Evolutionary conservation across 2,888 invertebrate genomes (phyloP).

Genomic region (Melitaea athalia): DNA sequence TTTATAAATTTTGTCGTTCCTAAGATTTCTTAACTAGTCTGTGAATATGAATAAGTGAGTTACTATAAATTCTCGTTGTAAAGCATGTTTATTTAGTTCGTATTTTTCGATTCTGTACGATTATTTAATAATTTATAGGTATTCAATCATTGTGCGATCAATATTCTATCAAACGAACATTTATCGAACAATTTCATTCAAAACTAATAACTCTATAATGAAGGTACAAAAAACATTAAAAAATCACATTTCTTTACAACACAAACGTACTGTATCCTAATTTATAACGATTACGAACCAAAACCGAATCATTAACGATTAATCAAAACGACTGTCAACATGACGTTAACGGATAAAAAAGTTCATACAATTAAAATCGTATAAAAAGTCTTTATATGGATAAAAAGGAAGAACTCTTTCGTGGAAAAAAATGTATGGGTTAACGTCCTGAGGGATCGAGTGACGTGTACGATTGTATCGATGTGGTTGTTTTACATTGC

Average conservation of each 20-base stretch:
- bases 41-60: no score
- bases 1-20: no score
- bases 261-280: conserved; percentile 32
- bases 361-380: conserved; percentile 68
- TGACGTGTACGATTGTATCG: conserved; percentile 44
- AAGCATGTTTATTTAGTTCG: no score
- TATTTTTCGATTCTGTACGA: no score
- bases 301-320: conserved; percentile 56
- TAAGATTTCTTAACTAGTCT: no score
- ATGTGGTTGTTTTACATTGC: conserved; percentile 48
- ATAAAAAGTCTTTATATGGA: conserved; percentile 54
- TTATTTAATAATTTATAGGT: no score
- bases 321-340: conserved; percentile 68
- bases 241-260: background rate
- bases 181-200: background rate
- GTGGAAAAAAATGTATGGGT: conserved; percentile 66
- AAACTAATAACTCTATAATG: background rate
- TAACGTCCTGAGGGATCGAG: conserved; percentile 65
- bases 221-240: background rate
- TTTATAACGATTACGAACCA: conserved; percentile 34
- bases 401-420: conserved; percentile 64
- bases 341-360: conserved; percentile 54
- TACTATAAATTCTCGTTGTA: no score
- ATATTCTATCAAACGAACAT: background rate
- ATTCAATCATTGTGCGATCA: background rate